Conservation (phyloP, 2,797 vertebrate species). For the Sandelia bainsii region DNA sequence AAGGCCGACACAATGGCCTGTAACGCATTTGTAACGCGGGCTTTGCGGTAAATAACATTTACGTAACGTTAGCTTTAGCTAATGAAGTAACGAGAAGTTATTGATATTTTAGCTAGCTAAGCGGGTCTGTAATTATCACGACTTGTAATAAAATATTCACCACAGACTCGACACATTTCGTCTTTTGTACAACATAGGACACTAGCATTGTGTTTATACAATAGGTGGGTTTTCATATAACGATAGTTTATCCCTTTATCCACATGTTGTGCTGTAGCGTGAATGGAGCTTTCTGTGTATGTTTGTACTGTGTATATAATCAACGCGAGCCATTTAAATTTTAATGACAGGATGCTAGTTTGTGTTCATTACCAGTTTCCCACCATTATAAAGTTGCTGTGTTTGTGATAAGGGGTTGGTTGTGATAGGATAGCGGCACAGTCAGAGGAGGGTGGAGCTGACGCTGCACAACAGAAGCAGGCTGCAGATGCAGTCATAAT, state of each 20-base stretch:
- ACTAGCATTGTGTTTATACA: neutral
- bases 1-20: neutral
- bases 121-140: neutral
- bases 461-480: constrained; percentile 7
- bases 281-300: constrained; percentile 17
- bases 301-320: constrained; percentile 57
- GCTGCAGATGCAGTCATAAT: constrained; percentile 6
- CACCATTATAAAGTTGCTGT: constrained; percentile 49
- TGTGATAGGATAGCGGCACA: constrained; percentile 33
- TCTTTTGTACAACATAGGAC: neutral
- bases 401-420: constrained; percentile 45
- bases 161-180: neutral
- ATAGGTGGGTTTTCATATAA: neutral
- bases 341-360: constrained; percentile 49
- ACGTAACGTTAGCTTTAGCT: neutral
- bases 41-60: too few relatives aligned
- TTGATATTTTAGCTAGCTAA: neutral
- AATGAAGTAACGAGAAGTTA: neutral
- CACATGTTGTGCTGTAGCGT: neutral
- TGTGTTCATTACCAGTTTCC: constrained; percentile 39
- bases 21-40: neutral
- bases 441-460: constrained; percentile 52
- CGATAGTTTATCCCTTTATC: neutral
- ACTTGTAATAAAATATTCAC: neutral
- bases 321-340: constrained; percentile 35